Percentiles rank a stretch among this genome's conserved stretches.
These are phyloP conservation scores for Girardinichthys multiradiatus DNA, from an alignment of 2,113 vertebrate genomes.

Conservation along the genomic window DNA sequence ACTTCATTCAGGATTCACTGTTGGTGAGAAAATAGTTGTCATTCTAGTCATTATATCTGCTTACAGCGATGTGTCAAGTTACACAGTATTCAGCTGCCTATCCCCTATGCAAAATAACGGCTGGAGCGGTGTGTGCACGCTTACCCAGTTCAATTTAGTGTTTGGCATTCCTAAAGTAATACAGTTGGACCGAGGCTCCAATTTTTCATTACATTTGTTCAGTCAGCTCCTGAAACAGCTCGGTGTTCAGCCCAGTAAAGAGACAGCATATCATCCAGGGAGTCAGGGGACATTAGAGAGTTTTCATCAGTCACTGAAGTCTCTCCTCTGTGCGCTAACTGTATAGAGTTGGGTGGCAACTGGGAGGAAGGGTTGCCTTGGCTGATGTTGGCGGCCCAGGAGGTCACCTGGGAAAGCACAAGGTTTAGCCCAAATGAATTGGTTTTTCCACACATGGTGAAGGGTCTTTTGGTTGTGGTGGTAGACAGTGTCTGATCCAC, in stretches of 20 bases:
- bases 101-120: background rate
- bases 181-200: background rate
- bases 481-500: background rate
- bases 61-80: background rate
- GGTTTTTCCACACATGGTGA: slow-evolving; percentile 1
- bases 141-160: background rate
- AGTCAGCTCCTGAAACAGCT: no score
- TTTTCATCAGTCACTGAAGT: no score
- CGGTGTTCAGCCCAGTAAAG: no score
- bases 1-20: background rate
- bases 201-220: no score
- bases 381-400: no score
- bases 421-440: background rate
- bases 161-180: background rate
- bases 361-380: background rate
- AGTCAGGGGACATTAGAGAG: no score
- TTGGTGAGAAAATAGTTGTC: no score
- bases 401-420: background rate
- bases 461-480: background rate
- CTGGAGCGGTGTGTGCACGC: no score
- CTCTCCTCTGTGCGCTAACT: no score
- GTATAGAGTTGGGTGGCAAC: no score
- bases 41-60: background rate
- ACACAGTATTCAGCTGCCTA: background rate
- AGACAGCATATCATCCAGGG: no score